Evolutionary conservation across 1,140 invertebrate species (phyloP), one percentile per base, ranked within the genome.

Genomic region (Papilio machaon): DNA sequence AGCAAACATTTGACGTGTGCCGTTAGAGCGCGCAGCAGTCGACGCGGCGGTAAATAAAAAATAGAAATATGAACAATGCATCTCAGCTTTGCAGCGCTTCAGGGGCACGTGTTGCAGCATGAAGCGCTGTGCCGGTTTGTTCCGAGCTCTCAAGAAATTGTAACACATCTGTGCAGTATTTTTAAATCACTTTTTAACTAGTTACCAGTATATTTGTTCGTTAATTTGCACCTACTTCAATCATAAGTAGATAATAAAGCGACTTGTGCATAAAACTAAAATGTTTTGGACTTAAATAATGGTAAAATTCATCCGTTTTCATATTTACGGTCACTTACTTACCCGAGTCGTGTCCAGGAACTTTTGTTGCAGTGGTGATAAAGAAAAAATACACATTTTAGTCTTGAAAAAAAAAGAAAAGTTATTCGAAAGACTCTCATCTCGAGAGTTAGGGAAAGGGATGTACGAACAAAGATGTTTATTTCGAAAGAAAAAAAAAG

Each of bases 381-480:
- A 79, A 82, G 73, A 74, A 85, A 84, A 84, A 80, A 81, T 76
- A 84, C 80, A 81, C 80, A 81, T 81, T 84, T 82, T 74, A 82
- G 67, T 83, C 80, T 70, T n/a, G 78, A 81, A 85, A 83, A 81
- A 84, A 83, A 85, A 70, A 74, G 85, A 80, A 82, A 83, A 83
- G 79, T 83, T 83, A 73, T 81, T 85, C 88, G 85, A 86, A 90
- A 87, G 86, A 88, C 87, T 88, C 91, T 92, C 89, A 87, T 91
- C 88, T 91, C 85, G 85, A 91, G 90, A 89, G 89, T 89, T 89
- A 84, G 85, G 73, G 83, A 86, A 86, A 84, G 82, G 87, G 86
- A 88, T 84, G 84, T 83, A 87, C 84, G 84, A 85, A 87, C 84
- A 87, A 85, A 86, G 90, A 89, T 85, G 85, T 87, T 84, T 86